Conservation (phyloP, 2,113 vertebrate genomes). For the Trichomycterus rosablanca region DNA sequence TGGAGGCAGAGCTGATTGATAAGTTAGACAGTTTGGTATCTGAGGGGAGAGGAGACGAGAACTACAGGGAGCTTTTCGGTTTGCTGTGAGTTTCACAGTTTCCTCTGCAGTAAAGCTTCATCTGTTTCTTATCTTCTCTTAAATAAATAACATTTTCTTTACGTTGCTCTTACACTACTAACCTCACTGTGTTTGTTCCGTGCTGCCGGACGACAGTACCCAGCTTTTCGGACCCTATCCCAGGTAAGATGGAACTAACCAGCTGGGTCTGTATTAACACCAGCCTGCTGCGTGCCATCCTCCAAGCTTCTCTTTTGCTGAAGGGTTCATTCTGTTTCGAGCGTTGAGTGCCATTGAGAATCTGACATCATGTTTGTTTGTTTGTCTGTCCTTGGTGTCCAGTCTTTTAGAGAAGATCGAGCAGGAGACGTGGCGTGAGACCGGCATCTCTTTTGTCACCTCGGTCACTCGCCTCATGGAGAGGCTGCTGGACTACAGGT, state of each 20-base stretch:
- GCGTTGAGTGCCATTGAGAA: not conserved
- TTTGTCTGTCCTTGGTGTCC: constrained; percentile 8
- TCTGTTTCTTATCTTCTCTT: no score
- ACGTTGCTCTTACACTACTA: constrained; percentile 44
- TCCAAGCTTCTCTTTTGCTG: not conserved
- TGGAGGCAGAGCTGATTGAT: constrained; percentile 94
- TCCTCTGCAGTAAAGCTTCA: no score
- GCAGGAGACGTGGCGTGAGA: constrained; percentile 97
- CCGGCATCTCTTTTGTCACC: constrained; percentile 90
- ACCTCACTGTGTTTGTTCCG: constrained; percentile 61
- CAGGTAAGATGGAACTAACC: constrained; percentile 76
- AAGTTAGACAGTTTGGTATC: constrained; percentile 97
- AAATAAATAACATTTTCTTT: no score
- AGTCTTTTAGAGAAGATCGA: constrained; percentile 97
- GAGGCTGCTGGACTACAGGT: constrained; percentile 95
- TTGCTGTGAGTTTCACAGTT: constrained; percentile 78
- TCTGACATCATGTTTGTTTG: not conserved
- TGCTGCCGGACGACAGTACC: constrained; percentile 90
- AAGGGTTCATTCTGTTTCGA: no score
- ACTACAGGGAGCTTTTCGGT: constrained; percentile 94
- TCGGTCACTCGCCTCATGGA: constrained; percentile 97
- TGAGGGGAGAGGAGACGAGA: constrained; percentile 96
- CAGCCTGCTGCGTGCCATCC: not conserved
- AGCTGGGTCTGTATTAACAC: constrained; percentile 33
- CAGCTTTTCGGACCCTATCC: constrained; percentile 99